Evolutionary conservation across 2,888 invertebrate genomes (phyloP).

Genomic region (Cosmia trapezina): DNA sequence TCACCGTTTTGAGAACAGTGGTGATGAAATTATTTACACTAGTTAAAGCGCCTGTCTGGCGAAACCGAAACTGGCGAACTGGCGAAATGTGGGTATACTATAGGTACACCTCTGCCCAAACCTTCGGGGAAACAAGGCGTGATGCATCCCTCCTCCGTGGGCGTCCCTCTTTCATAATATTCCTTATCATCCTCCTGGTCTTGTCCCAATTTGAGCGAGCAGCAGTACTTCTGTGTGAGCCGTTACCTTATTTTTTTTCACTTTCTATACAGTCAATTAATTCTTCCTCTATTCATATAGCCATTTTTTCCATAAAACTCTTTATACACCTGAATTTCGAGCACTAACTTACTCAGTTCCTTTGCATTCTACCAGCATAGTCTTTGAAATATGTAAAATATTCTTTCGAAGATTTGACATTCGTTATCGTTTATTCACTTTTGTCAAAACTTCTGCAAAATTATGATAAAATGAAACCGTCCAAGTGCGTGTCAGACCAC

Average conservation of each 20-base stretch:
- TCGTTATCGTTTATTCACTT: not conserved
- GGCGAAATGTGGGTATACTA: too few species aligned
- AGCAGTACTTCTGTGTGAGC: not conserved
- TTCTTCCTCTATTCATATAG: not conserved
- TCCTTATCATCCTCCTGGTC: not conserved
- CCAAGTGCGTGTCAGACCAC: too few species aligned
- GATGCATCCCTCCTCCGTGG: too few species aligned
- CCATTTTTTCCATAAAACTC: not conserved
- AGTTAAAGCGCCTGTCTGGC: too few species aligned
- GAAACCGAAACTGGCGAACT: too few species aligned
- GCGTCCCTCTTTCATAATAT: not conserved
- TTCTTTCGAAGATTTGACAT: not conserved
- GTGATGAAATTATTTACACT: too few species aligned
- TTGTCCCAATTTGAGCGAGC: not conserved
- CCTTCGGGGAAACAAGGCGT: too few species aligned
- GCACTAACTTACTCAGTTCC: not conserved
- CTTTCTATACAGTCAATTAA: not conserved
- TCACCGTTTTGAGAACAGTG: too few species aligned
- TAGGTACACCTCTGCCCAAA: too few species aligned
- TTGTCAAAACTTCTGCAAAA: not conserved
- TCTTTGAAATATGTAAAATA: not conserved
- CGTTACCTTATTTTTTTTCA: not conserved
- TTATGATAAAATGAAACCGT: not conserved
- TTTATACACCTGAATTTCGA: not conserved
- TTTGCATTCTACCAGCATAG: not conserved